Evolutionary conservation across 1,140 invertebrate genomes (phyloP).

Genomic region (Drosophila serrata): DNA sequence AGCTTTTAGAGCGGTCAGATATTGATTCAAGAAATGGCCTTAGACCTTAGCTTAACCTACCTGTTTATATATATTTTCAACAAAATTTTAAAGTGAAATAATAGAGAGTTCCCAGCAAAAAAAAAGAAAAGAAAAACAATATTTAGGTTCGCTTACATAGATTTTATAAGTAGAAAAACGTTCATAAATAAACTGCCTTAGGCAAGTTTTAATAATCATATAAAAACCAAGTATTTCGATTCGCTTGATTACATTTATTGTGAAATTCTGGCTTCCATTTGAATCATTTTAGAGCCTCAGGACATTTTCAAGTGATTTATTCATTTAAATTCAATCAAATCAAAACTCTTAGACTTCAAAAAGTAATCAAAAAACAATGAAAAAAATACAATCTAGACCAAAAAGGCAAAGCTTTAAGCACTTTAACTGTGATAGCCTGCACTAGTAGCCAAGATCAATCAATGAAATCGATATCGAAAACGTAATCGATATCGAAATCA

Average conservation of each 20-base stretch:
- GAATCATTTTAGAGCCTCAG: not conserved
- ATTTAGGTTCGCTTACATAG: not conserved
- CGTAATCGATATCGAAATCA: slow-evolving; percentile 14
- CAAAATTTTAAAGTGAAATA: not conserved
- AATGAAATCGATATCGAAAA: slow-evolving; percentile 12
- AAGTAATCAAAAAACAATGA: not conserved
- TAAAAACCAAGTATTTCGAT: not conserved
- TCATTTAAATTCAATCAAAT: not conserved
- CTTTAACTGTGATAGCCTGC: slow-evolving; percentile 54
- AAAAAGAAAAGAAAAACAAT: no score
- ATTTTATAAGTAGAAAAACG: slow-evolving; percentile 4
- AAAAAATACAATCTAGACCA: slow-evolving; percentile 16
- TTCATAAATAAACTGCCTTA: not conserved
- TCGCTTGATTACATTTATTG: not conserved
- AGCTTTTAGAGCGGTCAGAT: slow-evolving; percentile 2
- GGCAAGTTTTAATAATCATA: not conserved
- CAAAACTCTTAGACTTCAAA: not conserved
- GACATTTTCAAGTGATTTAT: not conserved
- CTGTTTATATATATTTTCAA: not conserved
- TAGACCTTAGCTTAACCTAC: not conserved
- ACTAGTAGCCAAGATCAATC: slow-evolving; percentile 41
- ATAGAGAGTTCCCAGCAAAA: not conserved
- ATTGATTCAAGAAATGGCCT: not conserved
- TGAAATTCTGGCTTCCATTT: not conserved
- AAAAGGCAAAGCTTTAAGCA: slow-evolving; percentile 39